These are phyloP conservation scores for Brachypteracias leptosomus DNA, from an alignment of 2,113 vertebrate species.

Conservation along the genomic window DNA sequence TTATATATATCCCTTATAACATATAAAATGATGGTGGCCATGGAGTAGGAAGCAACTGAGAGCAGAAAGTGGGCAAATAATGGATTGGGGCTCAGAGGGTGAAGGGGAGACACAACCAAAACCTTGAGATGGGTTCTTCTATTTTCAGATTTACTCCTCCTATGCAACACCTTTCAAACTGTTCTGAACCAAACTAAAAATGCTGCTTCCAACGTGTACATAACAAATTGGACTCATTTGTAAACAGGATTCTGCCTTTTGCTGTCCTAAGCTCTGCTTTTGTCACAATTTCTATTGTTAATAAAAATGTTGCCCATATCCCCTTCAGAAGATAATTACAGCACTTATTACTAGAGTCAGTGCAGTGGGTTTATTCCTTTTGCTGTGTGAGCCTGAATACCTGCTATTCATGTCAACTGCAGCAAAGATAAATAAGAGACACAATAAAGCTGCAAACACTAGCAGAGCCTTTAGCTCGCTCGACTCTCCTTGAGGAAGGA, in stretches of 20 bases:
- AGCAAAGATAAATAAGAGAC: neutral
- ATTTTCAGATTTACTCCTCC: neutral
- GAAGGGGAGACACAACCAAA: neutral
- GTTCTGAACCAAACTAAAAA: neutral
- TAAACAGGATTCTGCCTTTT: neutral
- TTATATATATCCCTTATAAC: neutral
- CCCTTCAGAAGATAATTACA: neutral
- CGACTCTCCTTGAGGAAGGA: neutral
- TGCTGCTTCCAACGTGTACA: neutral
- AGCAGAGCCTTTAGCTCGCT: neutral
- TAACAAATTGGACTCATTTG: neutral
- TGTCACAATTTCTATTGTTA: neutral
- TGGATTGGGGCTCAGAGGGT: neutral
- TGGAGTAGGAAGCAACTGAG: neutral
- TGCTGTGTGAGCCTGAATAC: neutral
- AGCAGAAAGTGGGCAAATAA: neutral
- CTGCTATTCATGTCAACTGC: neutral
- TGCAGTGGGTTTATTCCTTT: neutral
- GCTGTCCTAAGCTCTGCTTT: neutral
- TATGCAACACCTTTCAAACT: neutral
- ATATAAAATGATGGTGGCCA: neutral
- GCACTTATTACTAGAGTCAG: neutral
- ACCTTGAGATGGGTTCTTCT: neutral
- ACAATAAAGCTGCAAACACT: neutral
- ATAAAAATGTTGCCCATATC: neutral